Percentiles rank a stretch among this genome's conserved stretches.
Evolutionary conservation across 1,140 invertebrate species (phyloP).

Genomic region (Neodiprion virginianus): DNA sequence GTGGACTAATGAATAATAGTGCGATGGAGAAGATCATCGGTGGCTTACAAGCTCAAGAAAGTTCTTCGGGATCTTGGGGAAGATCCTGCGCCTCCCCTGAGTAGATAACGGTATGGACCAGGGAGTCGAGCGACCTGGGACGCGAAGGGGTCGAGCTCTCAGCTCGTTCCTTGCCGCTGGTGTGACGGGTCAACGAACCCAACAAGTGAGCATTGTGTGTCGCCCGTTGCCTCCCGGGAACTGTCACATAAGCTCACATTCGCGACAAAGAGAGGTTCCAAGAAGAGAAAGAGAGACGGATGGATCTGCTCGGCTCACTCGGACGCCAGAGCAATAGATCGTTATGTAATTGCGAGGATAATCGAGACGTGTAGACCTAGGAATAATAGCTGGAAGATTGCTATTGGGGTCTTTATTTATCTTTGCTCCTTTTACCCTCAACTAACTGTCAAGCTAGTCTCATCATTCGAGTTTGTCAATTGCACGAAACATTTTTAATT

Average conservation of each 20-base stretch:
- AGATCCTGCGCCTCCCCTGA: no score
- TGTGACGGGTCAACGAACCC: not conserved
- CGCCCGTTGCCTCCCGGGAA: not conserved
- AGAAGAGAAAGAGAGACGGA: not conserved
- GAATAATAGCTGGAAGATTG: not conserved
- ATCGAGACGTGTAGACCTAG: not conserved
- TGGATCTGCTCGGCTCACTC: not conserved
- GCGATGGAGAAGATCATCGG: no score
- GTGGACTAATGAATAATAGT: no score
- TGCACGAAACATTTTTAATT: no score
- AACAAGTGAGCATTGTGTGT: constrained; percentile 1
- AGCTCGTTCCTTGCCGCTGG: no score
- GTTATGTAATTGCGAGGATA: constrained; percentile 4
- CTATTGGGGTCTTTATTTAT: no score
- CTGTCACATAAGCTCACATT: constrained; percentile 5
- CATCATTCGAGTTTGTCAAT: no score
- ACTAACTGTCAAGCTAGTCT: no score
- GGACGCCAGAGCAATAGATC: not conserved
- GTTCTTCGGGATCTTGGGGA: no score
- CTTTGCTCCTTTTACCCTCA: no score
- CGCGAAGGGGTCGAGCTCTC: not conserved
- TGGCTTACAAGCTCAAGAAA: no score
- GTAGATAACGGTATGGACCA: not conserved
- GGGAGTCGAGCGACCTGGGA: not conserved
- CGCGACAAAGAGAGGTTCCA: constrained; percentile 1